A percentile compares a stretch with the other conserved stretches of the same genome.
Evolutionary conservation across 1,140 invertebrate genomes (phyloP).

Genomic region (Nymphalis io): DNA sequence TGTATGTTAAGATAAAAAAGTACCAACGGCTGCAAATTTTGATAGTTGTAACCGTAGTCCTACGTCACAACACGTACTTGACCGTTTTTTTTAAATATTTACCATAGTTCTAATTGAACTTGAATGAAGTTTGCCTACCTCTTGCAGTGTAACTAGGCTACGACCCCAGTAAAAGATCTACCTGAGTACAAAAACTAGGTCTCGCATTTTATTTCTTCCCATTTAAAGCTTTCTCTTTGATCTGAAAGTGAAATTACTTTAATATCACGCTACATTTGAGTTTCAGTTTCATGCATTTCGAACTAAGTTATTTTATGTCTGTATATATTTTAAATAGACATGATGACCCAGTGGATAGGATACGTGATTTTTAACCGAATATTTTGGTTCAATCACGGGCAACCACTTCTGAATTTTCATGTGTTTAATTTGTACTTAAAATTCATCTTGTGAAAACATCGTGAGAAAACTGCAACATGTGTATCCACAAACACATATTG

Average conservation of each 20-base stretch:
- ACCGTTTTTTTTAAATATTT: background rate
- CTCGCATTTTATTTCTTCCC: constrained; percentile 37
- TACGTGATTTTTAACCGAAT: too few species aligned
- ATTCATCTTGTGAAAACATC: too few species aligned
- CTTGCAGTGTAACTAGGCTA: constrained; percentile 32
- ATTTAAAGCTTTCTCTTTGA: constrained; percentile 41
- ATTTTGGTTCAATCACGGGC: too few species aligned
- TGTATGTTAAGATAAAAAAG: too few species aligned
- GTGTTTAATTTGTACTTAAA: too few species aligned
- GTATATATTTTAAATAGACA: background rate
- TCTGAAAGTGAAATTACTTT: constrained; percentile 39
- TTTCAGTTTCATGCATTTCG: constrained; percentile 18
- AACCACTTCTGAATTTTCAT: too few species aligned
- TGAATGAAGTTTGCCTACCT: constrained; percentile 26
- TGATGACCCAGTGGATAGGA: too few species aligned
- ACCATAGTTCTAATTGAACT: constrained; percentile 21
- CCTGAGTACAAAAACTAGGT: constrained; percentile 37
- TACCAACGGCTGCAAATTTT: too few species aligned
- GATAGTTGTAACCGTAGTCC: too few species aligned
- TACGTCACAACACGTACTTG: background rate
- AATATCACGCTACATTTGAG: constrained; percentile 38
- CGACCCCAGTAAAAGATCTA: constrained; percentile 31
- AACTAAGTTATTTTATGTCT: constrained; percentile 8
- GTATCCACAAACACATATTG: too few species aligned
- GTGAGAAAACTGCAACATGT: too few species aligned